Percentiles rank a stretch among this genome's conserved stretches.
phyloP scores from a whole-genome alignment of 2,113 vertebrate genomes.

The Anas platyrhynchos region DNA sequence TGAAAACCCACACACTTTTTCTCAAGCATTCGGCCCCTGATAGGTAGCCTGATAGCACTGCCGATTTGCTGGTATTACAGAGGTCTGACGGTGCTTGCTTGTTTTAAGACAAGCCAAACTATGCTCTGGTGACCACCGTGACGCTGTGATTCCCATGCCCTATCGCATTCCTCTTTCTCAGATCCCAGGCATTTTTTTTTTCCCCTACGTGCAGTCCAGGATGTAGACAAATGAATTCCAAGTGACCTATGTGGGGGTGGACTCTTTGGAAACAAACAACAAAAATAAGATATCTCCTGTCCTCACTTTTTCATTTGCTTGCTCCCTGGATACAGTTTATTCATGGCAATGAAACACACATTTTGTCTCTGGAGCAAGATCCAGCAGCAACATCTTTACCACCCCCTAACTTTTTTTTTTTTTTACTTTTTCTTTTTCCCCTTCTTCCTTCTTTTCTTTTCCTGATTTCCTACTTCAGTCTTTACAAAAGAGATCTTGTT shows the following conservation, averaged over 20 bases:
- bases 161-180: slow-evolving; percentile 87
- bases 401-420: neutral
- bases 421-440: too few relatives aligned
- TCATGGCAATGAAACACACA: slow-evolving; percentile 73
- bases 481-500: slow-evolving; percentile 48
- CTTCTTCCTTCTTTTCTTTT: neutral
- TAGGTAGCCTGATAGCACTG: slow-evolving; percentile 81
- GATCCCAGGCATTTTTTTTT: slow-evolving; percentile 87
- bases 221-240: slow-evolving; percentile 94
- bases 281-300: slow-evolving; percentile 83
- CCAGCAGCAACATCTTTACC: slow-evolving; percentile 56
- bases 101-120: slow-evolving; percentile 89
- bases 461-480: slow-evolving; percentile 19
- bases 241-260: slow-evolving; percentile 91
- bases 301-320: slow-evolving; percentile 86
- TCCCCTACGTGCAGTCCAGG: slow-evolving; percentile 85
- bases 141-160: slow-evolving; percentile 96
- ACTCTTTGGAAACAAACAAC: slow-evolving; percentile 82
- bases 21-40: slow-evolving; percentile 78
- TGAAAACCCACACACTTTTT: slow-evolving; percentile 81
- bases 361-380: slow-evolving; percentile 68
- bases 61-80: slow-evolving; percentile 72
- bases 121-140: slow-evolving; percentile 88
- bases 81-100: slow-evolving; percentile 80
- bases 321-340: slow-evolving; percentile 82